A percentile compares a stretch with the other conserved stretches of the same genome.
Conservation (phyloP, 92 coral and sea anemone genomes). For the Phymanthus crucifer region DNA sequence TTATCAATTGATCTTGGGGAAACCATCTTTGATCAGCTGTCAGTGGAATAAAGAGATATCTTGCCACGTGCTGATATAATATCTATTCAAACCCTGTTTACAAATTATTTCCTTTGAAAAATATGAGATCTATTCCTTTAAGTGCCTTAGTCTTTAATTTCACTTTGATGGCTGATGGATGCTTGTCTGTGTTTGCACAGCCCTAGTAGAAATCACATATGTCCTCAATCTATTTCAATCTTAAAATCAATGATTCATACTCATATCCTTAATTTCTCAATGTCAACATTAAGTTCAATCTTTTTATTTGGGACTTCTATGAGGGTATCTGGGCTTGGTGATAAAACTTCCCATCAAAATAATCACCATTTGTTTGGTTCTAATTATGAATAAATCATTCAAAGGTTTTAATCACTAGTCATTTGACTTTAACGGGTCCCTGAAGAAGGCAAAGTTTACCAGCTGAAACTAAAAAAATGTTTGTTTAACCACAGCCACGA, state of each 20-base stretch:
- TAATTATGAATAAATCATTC: conserved; percentile 6
- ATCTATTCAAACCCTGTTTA: conserved; percentile 4
- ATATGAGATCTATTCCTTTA: background rate
- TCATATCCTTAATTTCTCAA: conserved; percentile 1
- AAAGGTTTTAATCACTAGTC: background rate
- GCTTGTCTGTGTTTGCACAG: conserved; percentile 12
- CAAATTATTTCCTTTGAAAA: conserved; percentile 12
- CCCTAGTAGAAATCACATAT: background rate
- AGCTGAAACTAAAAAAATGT: background rate
- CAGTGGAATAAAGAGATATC: background rate
- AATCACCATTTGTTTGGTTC: background rate
- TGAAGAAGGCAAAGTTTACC: background rate
- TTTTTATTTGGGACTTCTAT: background rate
- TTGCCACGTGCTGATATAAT: conserved; percentile 7
- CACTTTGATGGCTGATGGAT: conserved; percentile 7
- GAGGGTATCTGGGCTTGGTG: background rate
- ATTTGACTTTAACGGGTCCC: background rate
- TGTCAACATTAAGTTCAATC: background rate
- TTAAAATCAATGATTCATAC: background rate
- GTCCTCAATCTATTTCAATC: background rate
- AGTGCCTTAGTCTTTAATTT: background rate
- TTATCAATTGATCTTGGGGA: background rate
- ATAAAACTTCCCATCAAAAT: conserved; percentile 1
- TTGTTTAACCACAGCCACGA: background rate
- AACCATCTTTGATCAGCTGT: conserved; percentile 11